Percentiles rank a stretch among this genome's conserved stretches.
phyloP scores from a whole-genome alignment of 2,113 vertebrate genomes.

The Hystrix cristata region DNA sequence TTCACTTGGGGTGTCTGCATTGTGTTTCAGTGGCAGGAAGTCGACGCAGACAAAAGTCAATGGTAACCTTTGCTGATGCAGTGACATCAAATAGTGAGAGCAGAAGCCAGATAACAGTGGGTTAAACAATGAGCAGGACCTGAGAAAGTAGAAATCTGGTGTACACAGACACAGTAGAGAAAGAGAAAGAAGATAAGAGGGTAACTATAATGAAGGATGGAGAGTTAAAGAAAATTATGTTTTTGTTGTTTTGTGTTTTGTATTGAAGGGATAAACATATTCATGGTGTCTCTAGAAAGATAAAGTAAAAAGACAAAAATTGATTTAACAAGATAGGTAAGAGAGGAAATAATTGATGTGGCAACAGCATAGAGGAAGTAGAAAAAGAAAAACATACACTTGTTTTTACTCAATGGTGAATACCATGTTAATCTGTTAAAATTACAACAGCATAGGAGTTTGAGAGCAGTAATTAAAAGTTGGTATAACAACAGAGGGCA shows the following conservation, averaged over 20 bases:
- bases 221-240: background rate
- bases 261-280: background rate
- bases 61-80: background rate
- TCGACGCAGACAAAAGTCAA: background rate
- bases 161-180: background rate
- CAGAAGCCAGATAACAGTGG: background rate
- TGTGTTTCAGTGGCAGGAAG: background rate
- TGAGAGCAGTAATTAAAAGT: conserved; percentile 1
- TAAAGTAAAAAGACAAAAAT: background rate
- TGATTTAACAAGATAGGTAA: background rate
- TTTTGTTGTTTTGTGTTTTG: background rate
- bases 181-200: background rate
- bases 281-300: background rate
- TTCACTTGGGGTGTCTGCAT: background rate
- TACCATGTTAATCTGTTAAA: background rate
- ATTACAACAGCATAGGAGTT: background rate
- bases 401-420: background rate
- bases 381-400: background rate
- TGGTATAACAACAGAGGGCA: background rate
- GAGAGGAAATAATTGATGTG: background rate
- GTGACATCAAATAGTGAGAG: background rate
- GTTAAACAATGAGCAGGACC: background rate
- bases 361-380: background rate
- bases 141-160: background rate
- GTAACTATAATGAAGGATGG: background rate